These are phyloP conservation scores for Aphaenogaster floridana DNA, from an alignment of 1,140 invertebrate genomes.

Conservation along the genomic window DNA sequence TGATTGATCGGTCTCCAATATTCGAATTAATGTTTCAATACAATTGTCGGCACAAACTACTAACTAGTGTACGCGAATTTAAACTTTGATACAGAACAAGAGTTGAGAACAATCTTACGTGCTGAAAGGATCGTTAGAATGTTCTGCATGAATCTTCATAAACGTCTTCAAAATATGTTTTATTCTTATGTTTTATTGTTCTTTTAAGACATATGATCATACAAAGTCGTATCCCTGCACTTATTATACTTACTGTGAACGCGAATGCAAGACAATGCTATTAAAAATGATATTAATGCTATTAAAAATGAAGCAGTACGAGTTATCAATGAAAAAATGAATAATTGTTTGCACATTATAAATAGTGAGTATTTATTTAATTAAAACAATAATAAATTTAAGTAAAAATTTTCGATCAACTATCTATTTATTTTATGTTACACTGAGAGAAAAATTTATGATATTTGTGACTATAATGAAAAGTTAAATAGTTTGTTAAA, in stretches of 20 bases:
- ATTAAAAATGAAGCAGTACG: not conserved
- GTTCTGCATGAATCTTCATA: not conserved
- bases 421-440: not conserved
- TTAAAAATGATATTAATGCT: not conserved
- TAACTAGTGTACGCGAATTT: conserved; percentile 30
- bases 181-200: not conserved
- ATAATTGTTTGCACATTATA: not conserved
- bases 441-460: too few species aligned
- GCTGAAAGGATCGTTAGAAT: conserved; percentile 16
- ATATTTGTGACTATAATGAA: too few species aligned
- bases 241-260: not conserved
- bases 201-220: not conserved
- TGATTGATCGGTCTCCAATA: conserved; percentile 54
- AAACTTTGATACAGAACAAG: not conserved
- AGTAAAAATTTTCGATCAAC: not conserved
- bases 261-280: not conserved
- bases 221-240: not conserved
- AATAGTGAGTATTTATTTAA: not conserved
- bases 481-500: too few species aligned
- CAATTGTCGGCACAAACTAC: conserved; percentile 41
- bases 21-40: conserved; percentile 56
- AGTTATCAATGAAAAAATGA: not conserved
- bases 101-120: not conserved
- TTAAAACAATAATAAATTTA: not conserved
- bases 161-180: not conserved